Evolutionary conservation across 1,140 invertebrate genomes (phyloP), one percentile per base, ranked within the genome.

Genomic region (Drosophila biarmipes): DNA sequence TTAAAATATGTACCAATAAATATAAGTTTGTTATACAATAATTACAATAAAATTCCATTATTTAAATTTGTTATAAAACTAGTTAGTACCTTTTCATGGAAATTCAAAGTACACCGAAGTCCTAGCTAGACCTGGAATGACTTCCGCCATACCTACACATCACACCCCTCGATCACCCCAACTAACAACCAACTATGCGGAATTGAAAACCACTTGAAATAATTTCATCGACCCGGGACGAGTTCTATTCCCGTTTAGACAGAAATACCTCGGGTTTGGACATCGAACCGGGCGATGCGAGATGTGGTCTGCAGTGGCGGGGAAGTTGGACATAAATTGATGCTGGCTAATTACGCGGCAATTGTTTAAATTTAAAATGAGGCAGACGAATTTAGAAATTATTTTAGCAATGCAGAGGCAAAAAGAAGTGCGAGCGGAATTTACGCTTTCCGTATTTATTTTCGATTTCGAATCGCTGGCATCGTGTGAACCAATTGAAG

Each of bases 361-460:
- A 85, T 69, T 64, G 80, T 79, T 77, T 76, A 78, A 84, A 71
- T 62, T 78, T 67, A 75, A 84, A 56, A 24, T 38, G 27, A 74
- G 57, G 40, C 42, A 45, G 40, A 58, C 49, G 61, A 29, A 82
- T 51, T 72, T 75, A 67, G 80, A 84, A 52, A 71, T 74, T 48
- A 61, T 78, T 59, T 63, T 46, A 71, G 59, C 59, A 79, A 79
- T 79, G 68, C 49, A 63, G n/a, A 49, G 43, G 59, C 6, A 14
- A 24, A 35, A 37, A 52, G 35, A 43, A 42, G 21, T 24, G 51
- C 37, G 34, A 35, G 19, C 35, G 58, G 52, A 68, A 63, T 64
- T 78, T 56, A 73, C 72, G 78, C 73, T 80, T 80, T 79, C 76
- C 78, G 77, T 61, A 80, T 80, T 75, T 79, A 51, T 68, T 76